A percentile compares a stretch with the other conserved stretches of the same genome.
Conservation (phyloP, 2,797 vertebrate genomes). For the Crenichthys baileyi region DNA sequence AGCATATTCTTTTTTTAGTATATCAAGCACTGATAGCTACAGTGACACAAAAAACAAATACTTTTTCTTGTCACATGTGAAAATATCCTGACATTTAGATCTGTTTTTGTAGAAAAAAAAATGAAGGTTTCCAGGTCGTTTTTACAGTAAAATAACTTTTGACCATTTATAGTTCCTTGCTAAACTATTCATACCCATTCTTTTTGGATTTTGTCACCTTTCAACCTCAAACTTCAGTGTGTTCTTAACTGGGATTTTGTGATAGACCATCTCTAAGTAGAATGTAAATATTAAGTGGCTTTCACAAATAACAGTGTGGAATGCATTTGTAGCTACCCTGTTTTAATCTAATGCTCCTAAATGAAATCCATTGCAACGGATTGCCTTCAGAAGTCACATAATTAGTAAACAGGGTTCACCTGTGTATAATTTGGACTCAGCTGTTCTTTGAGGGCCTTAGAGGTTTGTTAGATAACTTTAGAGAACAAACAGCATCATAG, state of each 20-base stretch:
- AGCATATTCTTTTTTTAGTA: neutral
- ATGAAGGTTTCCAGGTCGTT: constrained; percentile 12
- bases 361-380: neutral
- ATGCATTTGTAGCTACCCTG: neutral
- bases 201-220: neutral
- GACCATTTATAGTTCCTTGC: neutral
- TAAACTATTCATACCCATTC: neutral
- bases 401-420: too few relatives aligned
- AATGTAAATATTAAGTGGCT: neutral
- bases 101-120: neutral
- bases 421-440: neutral
- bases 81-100: constrained; percentile 4
- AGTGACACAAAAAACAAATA: rapidly evolving
- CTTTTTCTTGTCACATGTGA: neutral
- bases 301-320: neutral
- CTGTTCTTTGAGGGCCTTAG: neutral
- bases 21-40: neutral
- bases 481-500: neutral
- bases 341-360: neutral
- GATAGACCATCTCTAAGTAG: neutral
- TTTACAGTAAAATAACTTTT: constrained; percentile 37
- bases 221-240: neutral
- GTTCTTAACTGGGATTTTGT: neutral
- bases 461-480: neutral
- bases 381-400: neutral